phyloP scores from a whole-genome alignment of 2,888 invertebrate genomes.

The Ochropacha duplaris region DNA sequence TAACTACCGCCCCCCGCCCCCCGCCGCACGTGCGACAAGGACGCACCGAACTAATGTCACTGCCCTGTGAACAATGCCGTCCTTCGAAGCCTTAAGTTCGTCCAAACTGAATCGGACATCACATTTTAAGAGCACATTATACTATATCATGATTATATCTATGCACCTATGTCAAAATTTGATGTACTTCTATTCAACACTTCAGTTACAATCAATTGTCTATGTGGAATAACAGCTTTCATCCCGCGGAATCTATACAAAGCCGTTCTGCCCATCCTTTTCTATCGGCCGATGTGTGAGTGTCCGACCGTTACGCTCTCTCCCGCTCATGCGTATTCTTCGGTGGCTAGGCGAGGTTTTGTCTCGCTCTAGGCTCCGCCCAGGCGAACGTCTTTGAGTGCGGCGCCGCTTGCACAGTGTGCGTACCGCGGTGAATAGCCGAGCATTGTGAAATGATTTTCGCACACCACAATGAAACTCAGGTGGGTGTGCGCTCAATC shows the following conservation, averaged over 20 bases:
- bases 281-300: conserved; percentile 76
- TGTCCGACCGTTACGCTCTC: conserved; percentile 51
- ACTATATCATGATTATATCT: conserved; percentile 13
- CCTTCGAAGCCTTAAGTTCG: conserved; percentile 51
- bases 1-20: conserved; percentile 75
- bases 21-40: conserved; percentile 75
- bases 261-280: conserved; percentile 76
- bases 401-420: conserved; percentile 59
- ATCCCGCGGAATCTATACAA: conserved; percentile 78
- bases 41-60: conserved; percentile 81
- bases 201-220: conserved; percentile 75
- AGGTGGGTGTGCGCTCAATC: conserved; percentile 76
- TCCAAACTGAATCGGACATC: conserved; percentile 50
- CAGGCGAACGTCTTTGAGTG: conserved; percentile 65
- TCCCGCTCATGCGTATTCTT: conserved; percentile 56
- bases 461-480: conserved; percentile 74
- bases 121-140: conserved; percentile 21
- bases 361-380: conserved; percentile 79
- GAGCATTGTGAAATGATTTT: conserved; percentile 71
- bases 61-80: conserved; percentile 80
- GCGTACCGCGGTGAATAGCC: conserved; percentile 64
- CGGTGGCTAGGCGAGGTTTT: conserved; percentile 57
- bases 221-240: conserved; percentile 75
- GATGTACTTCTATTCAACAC: conserved; percentile 45
- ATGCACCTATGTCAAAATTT: conserved; percentile 30